Base-by-base conservation (phyloP, 2,797 vertebrate species). In the Naso thynnoides region DNA sequence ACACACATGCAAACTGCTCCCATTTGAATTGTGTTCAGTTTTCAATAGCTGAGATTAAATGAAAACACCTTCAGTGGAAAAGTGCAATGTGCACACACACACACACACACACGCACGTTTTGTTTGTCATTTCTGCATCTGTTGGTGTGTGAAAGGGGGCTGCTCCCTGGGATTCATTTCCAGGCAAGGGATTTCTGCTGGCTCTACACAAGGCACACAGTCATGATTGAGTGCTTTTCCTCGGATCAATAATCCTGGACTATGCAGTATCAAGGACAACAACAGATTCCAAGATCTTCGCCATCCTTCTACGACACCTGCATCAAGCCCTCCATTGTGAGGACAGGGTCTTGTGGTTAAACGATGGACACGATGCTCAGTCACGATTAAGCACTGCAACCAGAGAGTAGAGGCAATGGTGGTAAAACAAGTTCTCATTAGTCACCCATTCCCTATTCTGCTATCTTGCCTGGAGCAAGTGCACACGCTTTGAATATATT, bases 401-500 rank as follows among this genome's bases (percentile, higher is more conserved):
- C 72, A 39, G 62, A 81, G 83, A 84, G 82, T 67, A 62, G 52
- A 85, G 66, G 73, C 83, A 72, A 85, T 56, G 6, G 82, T 31
- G 81, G 85, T 87, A 78, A 87, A 92, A 87, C 87, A 84, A 81
- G 81, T 85, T 82, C 86, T 93, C 89, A 92, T 93, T 93, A 92
- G 91, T 91, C 86, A 85, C 84, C 73, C 61, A 63, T 89, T 89
- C 75, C 57, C 77, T 76, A 73, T 77, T 87, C 75, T 61, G 73
- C 81, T 68, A 61, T 71, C 70, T 86, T 58, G 77, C 88, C 85
- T 64, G 38, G 55, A 84, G 84, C 77, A 71, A 70, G 50, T 61
- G 71, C 65, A 80, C 83, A 86, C 80, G 85, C 78, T 81, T 73
- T 70, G 86, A 85, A 89, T 86, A 86, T 27, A 86, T 90, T 66